Evolutionary conservation across 2,888 invertebrate genomes (phyloP), one percentile per base, ranked within the genome.

Genomic region (Limulus polyphemus): DNA sequence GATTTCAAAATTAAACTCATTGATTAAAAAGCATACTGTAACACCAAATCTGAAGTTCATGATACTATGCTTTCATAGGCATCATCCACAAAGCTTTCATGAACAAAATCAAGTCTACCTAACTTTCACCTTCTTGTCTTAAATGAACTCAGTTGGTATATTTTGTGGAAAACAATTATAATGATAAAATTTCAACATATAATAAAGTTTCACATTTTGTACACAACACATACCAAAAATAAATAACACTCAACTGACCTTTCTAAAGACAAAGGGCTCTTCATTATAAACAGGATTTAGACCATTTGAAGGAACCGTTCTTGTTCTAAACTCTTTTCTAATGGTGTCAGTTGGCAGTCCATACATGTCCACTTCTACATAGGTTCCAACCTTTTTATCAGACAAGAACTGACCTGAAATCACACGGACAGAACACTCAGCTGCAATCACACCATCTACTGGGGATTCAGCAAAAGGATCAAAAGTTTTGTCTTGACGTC

Each of bases 381-480:
- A 99, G 0, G 99, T 99, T 46, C 98, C 97, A 59, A 97, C 88
- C 78, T 97, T 98, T 79, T 95, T 95, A 78, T 99, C 99, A 0
- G 97, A 98, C 74, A 99, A 83, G 79, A 99, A 99, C 81, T 99
- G 99, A 0, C 98, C 99, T 49, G 98, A 97, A 73, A 99, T 98
- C 47, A 95, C 90, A 87, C 94, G 88, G 12, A 99, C 97, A 62
- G 93, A 87, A 76, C 98, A 99, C 76, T 92, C 91, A 0, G 97
- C 98, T 0, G 99, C 99, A 73, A 99, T 99, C 0, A 99, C 98
- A 68, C 99, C 99, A 75, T 99, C 99, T 0, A 99, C 98, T 0
- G 99, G 97, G 58, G 95, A 91, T 78, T 99, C 99, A 2, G 98
- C 95, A 77, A 99, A 99, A 0, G 99, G 99, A 78, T 99, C 99